phyloP scores from a whole-genome alignment of 1,140 invertebrate genomes.

The Lineus longissimus region DNA sequence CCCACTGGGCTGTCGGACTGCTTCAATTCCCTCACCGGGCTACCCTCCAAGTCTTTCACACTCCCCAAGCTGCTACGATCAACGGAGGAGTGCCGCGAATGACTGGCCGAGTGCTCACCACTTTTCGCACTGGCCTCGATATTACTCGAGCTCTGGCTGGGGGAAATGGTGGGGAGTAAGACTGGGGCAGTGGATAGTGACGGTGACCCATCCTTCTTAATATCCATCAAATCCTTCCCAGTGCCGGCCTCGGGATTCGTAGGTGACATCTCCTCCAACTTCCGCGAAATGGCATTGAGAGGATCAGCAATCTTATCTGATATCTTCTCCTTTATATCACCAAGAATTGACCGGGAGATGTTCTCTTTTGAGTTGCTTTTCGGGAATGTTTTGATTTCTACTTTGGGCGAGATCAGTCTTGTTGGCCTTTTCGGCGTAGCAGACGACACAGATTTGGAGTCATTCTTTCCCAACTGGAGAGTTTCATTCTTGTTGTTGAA shows the following conservation, averaged over 20 bases:
- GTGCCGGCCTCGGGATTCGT: too few species aligned
- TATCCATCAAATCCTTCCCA: too few species aligned
- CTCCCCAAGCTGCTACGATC: too few species aligned
- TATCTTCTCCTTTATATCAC: slow-evolving; percentile 1
- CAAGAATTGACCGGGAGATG: neutral
- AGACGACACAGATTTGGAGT: neutral
- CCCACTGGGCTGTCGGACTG: too few species aligned
- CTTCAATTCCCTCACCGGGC: too few species aligned
- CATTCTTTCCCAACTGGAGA: neutral
- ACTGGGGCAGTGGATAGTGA: neutral
- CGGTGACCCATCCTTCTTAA: neutral
- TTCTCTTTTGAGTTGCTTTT: neutral
- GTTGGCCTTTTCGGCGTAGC: neutral
- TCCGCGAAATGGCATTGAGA: neutral
- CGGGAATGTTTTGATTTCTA: slow-evolving; percentile 10
- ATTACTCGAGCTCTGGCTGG: too few species aligned
- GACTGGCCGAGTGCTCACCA: too few species aligned
- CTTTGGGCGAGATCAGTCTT: slow-evolving; percentile 14
- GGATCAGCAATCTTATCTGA: slow-evolving; percentile 3
- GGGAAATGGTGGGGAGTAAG: too few species aligned
- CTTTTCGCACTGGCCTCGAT: too few species aligned
- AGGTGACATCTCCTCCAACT: neutral
- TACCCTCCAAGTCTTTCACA: too few species aligned
- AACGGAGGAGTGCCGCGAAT: too few species aligned
- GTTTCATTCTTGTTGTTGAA: slow-evolving; percentile 28